These are phyloP conservation scores for Halichondria panicea DNA, from an alignment of 37 sponge, comb jelly and placozoan species.

Conservation along the genomic window DNA sequence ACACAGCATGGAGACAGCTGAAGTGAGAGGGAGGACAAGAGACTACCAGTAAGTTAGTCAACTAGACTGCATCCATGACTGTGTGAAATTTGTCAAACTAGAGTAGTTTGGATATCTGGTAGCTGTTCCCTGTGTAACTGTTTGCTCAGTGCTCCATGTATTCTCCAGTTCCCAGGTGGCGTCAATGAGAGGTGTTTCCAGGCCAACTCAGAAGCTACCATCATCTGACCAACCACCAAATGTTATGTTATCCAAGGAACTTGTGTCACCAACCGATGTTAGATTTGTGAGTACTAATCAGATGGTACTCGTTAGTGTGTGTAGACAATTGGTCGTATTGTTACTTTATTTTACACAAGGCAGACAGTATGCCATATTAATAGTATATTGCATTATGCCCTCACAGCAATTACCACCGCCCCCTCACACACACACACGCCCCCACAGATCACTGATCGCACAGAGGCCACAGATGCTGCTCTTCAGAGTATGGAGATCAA, in stretches of 20 bases:
- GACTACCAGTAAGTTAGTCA: conserved; percentile 69
- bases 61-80: too few species aligned
- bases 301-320: too few species aligned
- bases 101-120: too few species aligned
- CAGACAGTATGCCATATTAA: too few species aligned
- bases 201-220: conserved; percentile 35
- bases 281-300: conserved; percentile 71
- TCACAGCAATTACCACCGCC: too few species aligned
- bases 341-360: too few species aligned
- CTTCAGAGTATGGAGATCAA: conserved; percentile 72
- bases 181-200: conserved; percentile 54
- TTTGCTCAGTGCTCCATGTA: too few species aligned
- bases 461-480: conserved; percentile 58
- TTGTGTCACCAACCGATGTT: conserved; percentile 59
- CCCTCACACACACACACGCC: not conserved
- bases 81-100: too few species aligned
- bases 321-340: too few species aligned
- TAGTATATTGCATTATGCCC: too few species aligned
- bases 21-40: conserved; percentile 58
- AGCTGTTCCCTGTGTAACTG: too few species aligned
- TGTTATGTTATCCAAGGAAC: conserved; percentile 55
- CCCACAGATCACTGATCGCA: conserved; percentile 47
- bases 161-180: conserved; percentile 51
- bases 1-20: conserved; percentile 72
- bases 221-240: conserved; percentile 43